Evolutionary conservation across 2,888 invertebrate genomes (phyloP).

Genomic region (Lathronympha strigana): DNA sequence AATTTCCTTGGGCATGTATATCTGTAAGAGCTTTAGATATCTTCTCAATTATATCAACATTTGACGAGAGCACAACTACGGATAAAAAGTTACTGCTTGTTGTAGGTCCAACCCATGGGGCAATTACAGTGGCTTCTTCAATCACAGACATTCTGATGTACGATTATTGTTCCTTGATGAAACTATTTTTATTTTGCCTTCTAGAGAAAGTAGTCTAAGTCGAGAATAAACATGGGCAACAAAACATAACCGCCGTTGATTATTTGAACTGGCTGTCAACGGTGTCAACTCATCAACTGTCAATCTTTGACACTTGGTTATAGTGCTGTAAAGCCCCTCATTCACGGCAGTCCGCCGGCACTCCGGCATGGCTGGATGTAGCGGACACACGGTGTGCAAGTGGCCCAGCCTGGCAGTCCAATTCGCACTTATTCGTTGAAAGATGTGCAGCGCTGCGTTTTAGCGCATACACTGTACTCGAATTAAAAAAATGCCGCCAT

Average conservation of each 20-base stretch:
- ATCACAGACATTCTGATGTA: conserved; percentile 58
- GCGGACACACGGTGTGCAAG: no score
- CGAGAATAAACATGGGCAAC: neutral
- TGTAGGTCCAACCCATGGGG: conserved; percentile 73
- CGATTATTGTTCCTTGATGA: neutral
- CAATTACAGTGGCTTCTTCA: conserved; percentile 62
- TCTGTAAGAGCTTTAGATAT: conserved; percentile 68
- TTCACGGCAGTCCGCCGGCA: no score
- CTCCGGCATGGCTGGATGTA: no score
- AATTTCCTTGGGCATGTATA: conserved; percentile 64
- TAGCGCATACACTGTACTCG: no score
- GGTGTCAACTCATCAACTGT: neutral
- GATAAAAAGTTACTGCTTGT: conserved; percentile 68
- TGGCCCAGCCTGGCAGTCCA: no score
- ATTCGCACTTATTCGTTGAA: no score
- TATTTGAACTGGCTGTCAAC: neutral
- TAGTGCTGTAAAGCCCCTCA: no score
- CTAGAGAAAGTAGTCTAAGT: no score
- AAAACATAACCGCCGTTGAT: neutral
- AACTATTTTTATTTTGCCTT: neutral
- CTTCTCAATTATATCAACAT: conserved; percentile 66
- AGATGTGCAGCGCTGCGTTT: no score
- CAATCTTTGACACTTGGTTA: neutral
- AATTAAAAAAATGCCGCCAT: no score
- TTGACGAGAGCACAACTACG: conserved; percentile 69